These are phyloP conservation scores for Epinotia brunnichana DNA, from an alignment of 2,888 invertebrate species.

Conservation along the genomic window DNA sequence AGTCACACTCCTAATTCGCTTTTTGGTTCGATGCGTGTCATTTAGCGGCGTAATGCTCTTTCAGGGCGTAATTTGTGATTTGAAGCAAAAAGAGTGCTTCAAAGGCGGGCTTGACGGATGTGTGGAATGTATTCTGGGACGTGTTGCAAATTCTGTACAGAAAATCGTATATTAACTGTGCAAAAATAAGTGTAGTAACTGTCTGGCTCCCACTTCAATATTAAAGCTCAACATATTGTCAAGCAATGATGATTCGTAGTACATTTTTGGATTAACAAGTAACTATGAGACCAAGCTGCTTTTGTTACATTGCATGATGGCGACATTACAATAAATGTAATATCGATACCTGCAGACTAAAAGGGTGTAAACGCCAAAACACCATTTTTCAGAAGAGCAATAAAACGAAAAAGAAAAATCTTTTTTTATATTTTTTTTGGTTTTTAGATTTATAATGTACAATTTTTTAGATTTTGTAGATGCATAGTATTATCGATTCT, in stretches of 20 bases:
- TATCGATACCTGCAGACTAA: too few relatives aligned
- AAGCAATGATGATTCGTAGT: too few relatives aligned
- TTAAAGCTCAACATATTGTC: background rate
- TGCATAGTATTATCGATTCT: too few relatives aligned
- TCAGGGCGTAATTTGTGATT: constrained; percentile 71
- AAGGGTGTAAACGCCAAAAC: too few relatives aligned
- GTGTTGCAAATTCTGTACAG: constrained; percentile 5
- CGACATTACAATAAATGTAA: too few relatives aligned
- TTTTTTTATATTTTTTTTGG: too few relatives aligned
- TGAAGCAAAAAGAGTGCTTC: constrained; percentile 66
- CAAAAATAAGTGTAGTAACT: background rate
- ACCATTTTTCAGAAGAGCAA: too few relatives aligned
- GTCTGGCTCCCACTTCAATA: background rate
- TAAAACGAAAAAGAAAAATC: too few relatives aligned
- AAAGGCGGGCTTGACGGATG: constrained; percentile 51
- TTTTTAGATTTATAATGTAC: too few relatives aligned
- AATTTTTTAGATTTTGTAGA: too few relatives aligned
- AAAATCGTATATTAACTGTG: background rate
- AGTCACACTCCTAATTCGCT: constrained; percentile 55
- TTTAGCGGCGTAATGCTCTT: constrained; percentile 69
- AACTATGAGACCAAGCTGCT: too few relatives aligned
- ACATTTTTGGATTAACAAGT: background rate
- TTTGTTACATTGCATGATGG: too few relatives aligned
- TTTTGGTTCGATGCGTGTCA: constrained; percentile 74
- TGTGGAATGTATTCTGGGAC: constrained; percentile 30